Conservation (phyloP, 2,888 invertebrate species). For the Galeruca laticollis region DNA sequence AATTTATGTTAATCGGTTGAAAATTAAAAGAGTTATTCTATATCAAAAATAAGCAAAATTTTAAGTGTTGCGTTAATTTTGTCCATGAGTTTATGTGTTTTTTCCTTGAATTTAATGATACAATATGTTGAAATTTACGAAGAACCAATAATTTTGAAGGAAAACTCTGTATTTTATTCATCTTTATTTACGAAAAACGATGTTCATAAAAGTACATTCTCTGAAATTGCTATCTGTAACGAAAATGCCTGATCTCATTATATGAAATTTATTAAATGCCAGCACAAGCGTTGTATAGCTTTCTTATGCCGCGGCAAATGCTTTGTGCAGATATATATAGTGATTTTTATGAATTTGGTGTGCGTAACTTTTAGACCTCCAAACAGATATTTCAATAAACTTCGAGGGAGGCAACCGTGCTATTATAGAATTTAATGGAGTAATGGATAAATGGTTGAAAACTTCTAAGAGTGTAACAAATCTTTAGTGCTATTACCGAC, state of each 20-base stretch:
- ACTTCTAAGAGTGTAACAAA: slow-evolving; percentile 30
- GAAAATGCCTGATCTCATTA: neutral
- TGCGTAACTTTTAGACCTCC: neutral
- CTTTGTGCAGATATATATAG: neutral
- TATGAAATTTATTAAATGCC: neutral
- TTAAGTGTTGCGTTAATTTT: no score
- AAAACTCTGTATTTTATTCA: no score
- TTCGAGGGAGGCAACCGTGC: neutral
- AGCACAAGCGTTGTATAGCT: neutral
- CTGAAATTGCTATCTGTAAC: neutral
- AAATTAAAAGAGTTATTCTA: no score
- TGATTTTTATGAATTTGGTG: slow-evolving; percentile 1
- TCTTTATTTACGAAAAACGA: no score
- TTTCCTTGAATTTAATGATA: no score
- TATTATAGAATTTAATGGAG: slow-evolving; percentile 24
- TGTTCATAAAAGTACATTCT: neutral
- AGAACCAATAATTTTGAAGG: no score
- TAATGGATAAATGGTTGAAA: slow-evolving; percentile 28
- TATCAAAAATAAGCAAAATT: no score
- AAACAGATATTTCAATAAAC: slow-evolving; percentile 10
- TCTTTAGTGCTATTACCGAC: slow-evolving; percentile 29
- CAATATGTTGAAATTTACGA: no score
- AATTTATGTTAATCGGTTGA: no score
- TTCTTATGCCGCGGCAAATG: neutral
- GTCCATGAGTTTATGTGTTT: no score